These are phyloP conservation scores for Octopus bimaculoides DNA, from an alignment of 1,140 invertebrate species.

Conservation along the genomic window DNA sequence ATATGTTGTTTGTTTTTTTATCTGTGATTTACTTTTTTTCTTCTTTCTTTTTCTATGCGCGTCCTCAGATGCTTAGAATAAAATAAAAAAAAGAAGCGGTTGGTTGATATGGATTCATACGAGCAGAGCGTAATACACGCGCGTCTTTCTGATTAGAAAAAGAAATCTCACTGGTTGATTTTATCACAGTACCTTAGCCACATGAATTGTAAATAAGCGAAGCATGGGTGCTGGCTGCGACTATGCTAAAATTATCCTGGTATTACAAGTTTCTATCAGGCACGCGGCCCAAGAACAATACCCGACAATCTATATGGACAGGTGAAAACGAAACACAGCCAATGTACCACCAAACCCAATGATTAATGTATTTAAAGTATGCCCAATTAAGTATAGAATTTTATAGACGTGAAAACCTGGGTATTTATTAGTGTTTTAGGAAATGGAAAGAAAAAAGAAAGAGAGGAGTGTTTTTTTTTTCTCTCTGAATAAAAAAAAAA, in stretches of 20 bases:
- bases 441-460: constrained; percentile 23
- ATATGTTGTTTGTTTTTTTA: neutral
- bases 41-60: too few relatives aligned
- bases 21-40: neutral
- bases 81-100: neutral
- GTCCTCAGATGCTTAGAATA: neutral
- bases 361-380: constrained; percentile 39
- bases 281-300: constrained; percentile 38
- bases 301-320: constrained; percentile 29
- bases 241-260: constrained; percentile 34
- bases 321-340: constrained; percentile 35
- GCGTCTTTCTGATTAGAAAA: constrained; percentile 16
- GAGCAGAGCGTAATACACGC: neutral
- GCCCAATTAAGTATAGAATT: constrained; percentile 48
- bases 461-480: too few relatives aligned
- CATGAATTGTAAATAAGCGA: constrained; percentile 42
- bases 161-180: constrained; percentile 25
- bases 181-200: constrained; percentile 27
- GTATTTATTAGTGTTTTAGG: constrained; percentile 37
- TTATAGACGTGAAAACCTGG: constrained; percentile 46
- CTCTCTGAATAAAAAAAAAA: neutral
- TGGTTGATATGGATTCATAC: neutral
- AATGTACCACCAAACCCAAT: constrained; percentile 27
- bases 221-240: constrained; percentile 23
- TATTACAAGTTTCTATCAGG: constrained; percentile 32